Percentiles rank a stretch among this genome's conserved stretches.
Conservation (phyloP, 2,888 invertebrate species). For the Iselma pallidipennis region DNA sequence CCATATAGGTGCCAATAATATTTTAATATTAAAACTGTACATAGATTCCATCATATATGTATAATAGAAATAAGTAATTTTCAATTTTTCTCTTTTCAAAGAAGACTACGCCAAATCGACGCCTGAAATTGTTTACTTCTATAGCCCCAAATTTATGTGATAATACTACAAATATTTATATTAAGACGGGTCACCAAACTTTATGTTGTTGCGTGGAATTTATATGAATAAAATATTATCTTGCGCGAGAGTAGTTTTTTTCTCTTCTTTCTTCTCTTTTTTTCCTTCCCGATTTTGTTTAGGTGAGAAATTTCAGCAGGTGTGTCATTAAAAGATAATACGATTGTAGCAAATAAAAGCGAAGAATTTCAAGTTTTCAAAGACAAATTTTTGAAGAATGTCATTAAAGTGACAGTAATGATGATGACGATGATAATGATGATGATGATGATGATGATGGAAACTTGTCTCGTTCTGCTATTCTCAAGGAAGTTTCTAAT, state of each 20-base stretch:
- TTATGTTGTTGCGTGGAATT: background rate
- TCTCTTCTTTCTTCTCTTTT: background rate
- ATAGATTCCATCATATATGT: too few relatives aligned
- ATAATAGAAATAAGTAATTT: background rate
- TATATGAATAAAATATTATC: slow-evolving; percentile 1
- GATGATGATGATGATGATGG: background rate
- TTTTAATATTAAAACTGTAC: too few relatives aligned
- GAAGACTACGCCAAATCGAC: background rate
- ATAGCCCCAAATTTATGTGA: slow-evolving; percentile 1
- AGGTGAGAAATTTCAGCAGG: slow-evolving; percentile 3
- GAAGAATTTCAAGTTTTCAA: background rate
- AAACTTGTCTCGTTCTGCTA: background rate
- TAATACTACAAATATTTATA: slow-evolving; percentile 2
- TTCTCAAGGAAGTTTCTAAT: background rate
- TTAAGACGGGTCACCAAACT: slow-evolving; percentile 1
- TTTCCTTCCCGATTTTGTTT: background rate
- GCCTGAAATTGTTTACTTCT: background rate
- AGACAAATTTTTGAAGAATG: background rate
- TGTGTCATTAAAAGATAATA: background rate
- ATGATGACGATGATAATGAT: background rate
- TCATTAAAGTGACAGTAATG: background rate
- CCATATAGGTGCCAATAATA: background rate
- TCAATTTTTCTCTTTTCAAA: background rate
- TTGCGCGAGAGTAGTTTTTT: background rate
- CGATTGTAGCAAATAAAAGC: background rate